phyloP scores from a whole-genome alignment of 2,113 vertebrate genomes.

The Serilophus lunatus region DNA sequence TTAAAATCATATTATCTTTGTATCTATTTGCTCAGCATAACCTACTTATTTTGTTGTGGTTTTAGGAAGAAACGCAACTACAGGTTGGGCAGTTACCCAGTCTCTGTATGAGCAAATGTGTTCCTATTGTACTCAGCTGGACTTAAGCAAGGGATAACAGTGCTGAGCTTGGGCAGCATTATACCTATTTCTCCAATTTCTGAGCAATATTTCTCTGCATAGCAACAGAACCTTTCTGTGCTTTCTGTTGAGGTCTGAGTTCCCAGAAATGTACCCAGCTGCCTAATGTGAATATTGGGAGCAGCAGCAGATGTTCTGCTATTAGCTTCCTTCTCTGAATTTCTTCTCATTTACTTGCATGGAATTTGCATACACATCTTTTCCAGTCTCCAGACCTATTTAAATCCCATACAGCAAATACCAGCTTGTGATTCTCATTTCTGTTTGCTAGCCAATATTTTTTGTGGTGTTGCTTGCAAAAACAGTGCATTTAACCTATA shows the following conservation, averaged over 20 bases:
- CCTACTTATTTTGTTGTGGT: neutral
- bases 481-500: neutral
- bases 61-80: neutral
- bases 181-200: neutral
- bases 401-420: neutral
- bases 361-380: neutral
- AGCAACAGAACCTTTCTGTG: slow-evolving; percentile 19
- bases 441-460: neutral
- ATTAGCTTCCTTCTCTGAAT: slow-evolving; percentile 30
- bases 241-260: neutral
- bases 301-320: slow-evolving; percentile 40
- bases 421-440: neutral
- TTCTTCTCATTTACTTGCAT: slow-evolving; percentile 31
- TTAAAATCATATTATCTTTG: neutral
- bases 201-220: neutral
- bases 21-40: neutral
- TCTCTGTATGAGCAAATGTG: neutral
- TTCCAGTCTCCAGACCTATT: neutral
- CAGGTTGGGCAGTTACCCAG: neutral
- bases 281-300: neutral
- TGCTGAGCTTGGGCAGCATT: neutral
- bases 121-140: neutral
- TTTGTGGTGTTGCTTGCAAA: neutral
- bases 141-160: neutral
- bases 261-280: neutral